These are phyloP conservation scores for Magallana gigas DNA, from an alignment of 1,140 invertebrate species.

Conservation along the genomic window DNA sequence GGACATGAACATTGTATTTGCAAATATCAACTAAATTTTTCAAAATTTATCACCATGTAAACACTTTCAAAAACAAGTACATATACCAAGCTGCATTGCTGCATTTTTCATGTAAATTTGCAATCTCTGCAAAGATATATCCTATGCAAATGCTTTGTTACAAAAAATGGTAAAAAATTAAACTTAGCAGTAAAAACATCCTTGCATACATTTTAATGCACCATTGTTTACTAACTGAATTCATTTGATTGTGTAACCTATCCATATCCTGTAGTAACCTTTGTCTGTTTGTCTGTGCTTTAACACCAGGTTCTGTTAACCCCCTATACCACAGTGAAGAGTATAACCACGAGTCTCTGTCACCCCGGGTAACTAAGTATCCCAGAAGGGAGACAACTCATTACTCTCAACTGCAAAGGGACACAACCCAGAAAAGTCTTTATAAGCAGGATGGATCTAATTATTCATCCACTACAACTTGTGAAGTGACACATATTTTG, in stretches of 20 bases:
- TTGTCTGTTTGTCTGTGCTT: slow-evolving; percentile 16
- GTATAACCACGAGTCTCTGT: not conserved
- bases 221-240: too few species aligned
- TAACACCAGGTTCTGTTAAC: slow-evolving; percentile 41
- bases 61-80: too few species aligned
- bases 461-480: slow-evolving; percentile 47
- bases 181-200: too few species aligned
- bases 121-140: too few species aligned
- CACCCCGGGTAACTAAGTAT: slow-evolving; percentile 45
- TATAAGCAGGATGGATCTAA: slow-evolving; percentile 46
- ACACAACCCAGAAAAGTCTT: slow-evolving; percentile 52
- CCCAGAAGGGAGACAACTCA: slow-evolving; percentile 39
- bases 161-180: too few species aligned
- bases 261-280: not conserved
- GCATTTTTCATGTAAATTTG: too few species aligned
- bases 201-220: too few species aligned
- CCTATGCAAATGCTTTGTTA: too few species aligned
- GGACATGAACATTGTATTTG: too few species aligned
- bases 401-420: slow-evolving; percentile 50
- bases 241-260: not conserved
- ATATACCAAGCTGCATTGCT: too few species aligned
- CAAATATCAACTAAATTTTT: too few species aligned
- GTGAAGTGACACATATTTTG: slow-evolving; percentile 44
- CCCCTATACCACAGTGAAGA: slow-evolving; percentile 44
- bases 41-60: too few species aligned